Evolutionary conservation across 2,797 vertebrate genomes (phyloP).

Genomic region (Coluber constrictor): DNA sequence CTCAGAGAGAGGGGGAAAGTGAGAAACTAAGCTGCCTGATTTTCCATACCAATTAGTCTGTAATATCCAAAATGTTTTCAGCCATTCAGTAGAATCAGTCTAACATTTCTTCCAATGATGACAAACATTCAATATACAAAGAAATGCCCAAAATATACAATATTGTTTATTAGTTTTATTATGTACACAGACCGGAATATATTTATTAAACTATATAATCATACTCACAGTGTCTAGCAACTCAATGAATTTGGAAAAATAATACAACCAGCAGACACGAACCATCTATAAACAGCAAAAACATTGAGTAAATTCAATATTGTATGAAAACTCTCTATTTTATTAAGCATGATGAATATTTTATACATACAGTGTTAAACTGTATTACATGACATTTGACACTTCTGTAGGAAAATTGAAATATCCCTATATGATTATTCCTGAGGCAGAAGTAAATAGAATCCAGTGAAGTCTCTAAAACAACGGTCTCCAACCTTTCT

Average conservation of each 20-base stretch:
- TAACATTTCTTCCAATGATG: not conserved
- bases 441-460: not conserved
- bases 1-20: not conserved
- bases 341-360: not conserved
- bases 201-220: not conserved
- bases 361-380: not conserved
- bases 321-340: not conserved
- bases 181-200: not conserved
- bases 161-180: not conserved
- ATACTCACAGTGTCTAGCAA: constrained; percentile 93
- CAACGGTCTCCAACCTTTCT: not conserved
- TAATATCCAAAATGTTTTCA: not conserved
- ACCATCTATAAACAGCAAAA: constrained; percentile 82
- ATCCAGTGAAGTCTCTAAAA: not conserved
- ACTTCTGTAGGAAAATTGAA: not conserved
- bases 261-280: constrained; percentile 91
- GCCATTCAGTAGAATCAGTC: not conserved
- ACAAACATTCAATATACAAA: not conserved
- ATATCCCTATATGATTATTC: constrained; percentile 3
- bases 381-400: not conserved
- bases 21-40: not conserved
- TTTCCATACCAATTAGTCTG: not conserved
- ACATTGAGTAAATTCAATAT: not conserved
- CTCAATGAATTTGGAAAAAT: constrained; percentile 97
- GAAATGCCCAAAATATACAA: not conserved